phyloP scores from a whole-genome alignment of 1,140 invertebrate species.

The Lepeophtheirus salmonis region DNA sequence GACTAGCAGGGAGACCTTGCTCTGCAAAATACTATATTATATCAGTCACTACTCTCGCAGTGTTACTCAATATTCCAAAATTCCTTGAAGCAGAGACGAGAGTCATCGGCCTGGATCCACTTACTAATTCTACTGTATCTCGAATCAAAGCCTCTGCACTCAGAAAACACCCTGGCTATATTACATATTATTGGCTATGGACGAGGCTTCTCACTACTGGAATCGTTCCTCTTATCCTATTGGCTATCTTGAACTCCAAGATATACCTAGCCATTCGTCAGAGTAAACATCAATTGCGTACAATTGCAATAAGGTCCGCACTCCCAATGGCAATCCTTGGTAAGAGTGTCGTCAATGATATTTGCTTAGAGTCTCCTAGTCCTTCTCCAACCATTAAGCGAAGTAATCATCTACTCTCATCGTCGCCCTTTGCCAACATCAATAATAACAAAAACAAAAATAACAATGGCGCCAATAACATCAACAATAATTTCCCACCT shows the following conservation, averaged over 20 bases:
- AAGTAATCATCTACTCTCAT: no score
- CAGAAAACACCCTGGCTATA: conserved; percentile 4
- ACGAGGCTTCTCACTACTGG: conserved; percentile 8
- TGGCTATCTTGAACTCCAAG: conserved; percentile 13
- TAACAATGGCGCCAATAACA: conserved; percentile 1
- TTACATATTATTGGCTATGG: conserved; percentile 13
- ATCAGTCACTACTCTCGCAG: conserved; percentile 1
- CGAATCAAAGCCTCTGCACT: not conserved
- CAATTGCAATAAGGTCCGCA: conserved; percentile 10
- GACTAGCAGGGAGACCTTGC: conserved; percentile 2
- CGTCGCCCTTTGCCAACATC: not conserved
- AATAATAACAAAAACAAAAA: not conserved
- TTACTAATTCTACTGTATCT: conserved; percentile 1
- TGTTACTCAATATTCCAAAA: conserved; percentile 17
- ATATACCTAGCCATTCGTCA: conserved; percentile 14
- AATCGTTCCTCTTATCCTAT: conserved; percentile 3
- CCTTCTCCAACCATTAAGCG: no score
- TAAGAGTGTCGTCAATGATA: conserved; percentile 2
- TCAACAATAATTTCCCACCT: not conserved
- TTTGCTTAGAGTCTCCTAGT: not conserved
- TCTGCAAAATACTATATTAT: conserved; percentile 14
- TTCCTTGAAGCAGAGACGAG: conserved; percentile 15
- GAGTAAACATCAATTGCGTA: conserved; percentile 7
- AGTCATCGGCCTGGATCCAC: not conserved
- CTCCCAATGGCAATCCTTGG: conserved; percentile 12